Percentiles rank a stretch among this genome's conserved stretches.
Evolutionary conservation across 2,113 vertebrate genomes (phyloP).

Genomic region (Uropsilus gracilis): DNA sequence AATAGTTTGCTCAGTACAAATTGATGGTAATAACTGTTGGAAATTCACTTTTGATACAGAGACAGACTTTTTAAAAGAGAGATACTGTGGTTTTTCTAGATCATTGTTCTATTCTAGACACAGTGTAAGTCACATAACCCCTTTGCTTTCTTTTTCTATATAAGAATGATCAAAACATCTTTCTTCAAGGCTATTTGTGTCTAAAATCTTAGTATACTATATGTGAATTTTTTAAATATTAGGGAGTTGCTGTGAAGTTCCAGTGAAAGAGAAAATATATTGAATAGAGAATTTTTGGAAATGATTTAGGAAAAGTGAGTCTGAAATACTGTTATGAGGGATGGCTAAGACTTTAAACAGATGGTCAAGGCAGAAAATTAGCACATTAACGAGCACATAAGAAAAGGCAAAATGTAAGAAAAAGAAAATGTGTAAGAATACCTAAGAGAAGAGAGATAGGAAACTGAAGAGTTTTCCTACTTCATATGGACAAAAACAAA

Average conservation of each 20-base stretch:
- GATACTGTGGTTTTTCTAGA: not conserved
- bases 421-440: not conserved
- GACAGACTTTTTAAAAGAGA: not conserved
- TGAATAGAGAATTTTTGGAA: not conserved
- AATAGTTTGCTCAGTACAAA: not conserved
- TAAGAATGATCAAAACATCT: not conserved
- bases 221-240: not conserved
- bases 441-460: not conserved
- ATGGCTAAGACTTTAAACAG: conserved; percentile 21
- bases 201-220: not conserved
- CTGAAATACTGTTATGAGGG: not conserved
- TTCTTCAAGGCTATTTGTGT: not conserved
- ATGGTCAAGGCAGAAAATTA: not conserved
- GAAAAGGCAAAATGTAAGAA: not conserved
- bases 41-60: not conserved
- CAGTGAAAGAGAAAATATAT: not conserved
- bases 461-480: conserved; percentile 28
- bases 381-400: not conserved
- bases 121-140: not conserved
- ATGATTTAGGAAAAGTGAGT: conserved; percentile 7
- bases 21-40: not conserved
- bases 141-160: not conserved
- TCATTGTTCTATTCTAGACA: not conserved
- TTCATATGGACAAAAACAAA: conserved; percentile 33
- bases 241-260: not conserved